These are phyloP conservation scores for Rostratula benghalensis DNA, from an alignment of 2,113 vertebrate species.

Conservation along the genomic window DNA sequence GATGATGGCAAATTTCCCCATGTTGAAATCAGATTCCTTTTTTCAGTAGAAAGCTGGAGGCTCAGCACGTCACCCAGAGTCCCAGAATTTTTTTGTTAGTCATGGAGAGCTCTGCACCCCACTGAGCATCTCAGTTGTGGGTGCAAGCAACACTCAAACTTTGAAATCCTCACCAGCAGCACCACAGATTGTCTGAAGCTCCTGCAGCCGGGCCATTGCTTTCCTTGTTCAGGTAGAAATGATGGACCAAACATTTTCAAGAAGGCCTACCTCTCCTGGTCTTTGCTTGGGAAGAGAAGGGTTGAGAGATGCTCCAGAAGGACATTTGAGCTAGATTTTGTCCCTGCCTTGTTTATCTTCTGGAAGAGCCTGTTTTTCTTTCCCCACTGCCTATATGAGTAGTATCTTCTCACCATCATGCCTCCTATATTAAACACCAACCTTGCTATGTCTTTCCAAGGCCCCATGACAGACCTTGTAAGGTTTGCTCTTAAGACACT, in stretches of 20 bases:
- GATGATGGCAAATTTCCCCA: not conserved
- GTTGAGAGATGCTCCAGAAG: not conserved
- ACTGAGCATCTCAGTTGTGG: accelerated
- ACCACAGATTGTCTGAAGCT: not conserved
- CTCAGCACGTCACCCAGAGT: not conserved
- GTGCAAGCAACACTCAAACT: not conserved
- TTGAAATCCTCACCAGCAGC: not conserved
- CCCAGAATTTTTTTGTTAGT: not conserved
- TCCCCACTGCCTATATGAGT: not conserved
- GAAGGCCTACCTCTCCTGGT: not conserved
- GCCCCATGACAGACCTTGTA: not conserved
- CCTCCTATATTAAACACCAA: not conserved
- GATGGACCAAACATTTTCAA: not conserved
- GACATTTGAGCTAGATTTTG: not conserved
- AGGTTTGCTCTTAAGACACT: not conserved
- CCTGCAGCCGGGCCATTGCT: not conserved
- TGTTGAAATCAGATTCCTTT: not conserved
- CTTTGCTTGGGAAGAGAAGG: not conserved
- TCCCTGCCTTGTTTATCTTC: not conserved
- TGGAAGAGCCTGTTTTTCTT: not conserved
- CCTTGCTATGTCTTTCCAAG: not conserved
- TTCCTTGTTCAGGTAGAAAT: not conserved
- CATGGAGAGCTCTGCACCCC: not conserved
- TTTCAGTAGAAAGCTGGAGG: not conserved
- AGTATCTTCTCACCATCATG: not conserved